Evolutionary conservation across 2,797 vertebrate genomes (phyloP).

Genomic region (Pogonophryne albipinna): DNA sequence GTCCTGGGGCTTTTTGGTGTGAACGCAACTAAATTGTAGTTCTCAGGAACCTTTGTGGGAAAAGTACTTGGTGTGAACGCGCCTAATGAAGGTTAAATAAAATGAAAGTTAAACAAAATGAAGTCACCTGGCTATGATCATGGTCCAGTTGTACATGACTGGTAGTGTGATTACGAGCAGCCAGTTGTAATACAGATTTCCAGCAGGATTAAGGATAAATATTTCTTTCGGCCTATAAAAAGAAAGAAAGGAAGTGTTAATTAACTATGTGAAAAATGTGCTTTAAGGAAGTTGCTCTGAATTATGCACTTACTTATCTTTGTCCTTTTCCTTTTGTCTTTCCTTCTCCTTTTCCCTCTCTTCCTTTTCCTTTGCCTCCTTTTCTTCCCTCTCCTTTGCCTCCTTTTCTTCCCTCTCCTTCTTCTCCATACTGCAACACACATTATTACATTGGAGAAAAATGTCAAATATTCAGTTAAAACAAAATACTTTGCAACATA

Average conservation of each 20-base stretch:
- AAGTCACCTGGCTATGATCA: constrained; percentile 94
- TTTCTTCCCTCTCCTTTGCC: constrained; percentile 74
- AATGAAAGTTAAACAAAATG: neutral
- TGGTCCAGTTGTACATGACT: constrained; percentile 99
- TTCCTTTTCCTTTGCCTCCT: constrained; percentile 77
- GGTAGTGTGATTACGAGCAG: constrained; percentile 94
- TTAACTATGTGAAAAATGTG: constrained; percentile 1
- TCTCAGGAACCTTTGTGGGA: too few species aligned
- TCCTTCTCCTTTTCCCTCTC: constrained; percentile 76
- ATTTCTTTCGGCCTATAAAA: constrained; percentile 83
- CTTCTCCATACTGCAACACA: constrained; percentile 66
- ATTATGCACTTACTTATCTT: constrained; percentile 61
- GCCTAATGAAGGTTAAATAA: too few species aligned
- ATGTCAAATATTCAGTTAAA: neutral
- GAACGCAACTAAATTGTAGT: too few species aligned
- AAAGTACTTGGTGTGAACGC: too few species aligned
- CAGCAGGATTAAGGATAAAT: constrained; percentile 92
- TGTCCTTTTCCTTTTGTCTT: constrained; percentile 51
- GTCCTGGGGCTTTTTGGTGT: too few species aligned
- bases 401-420: constrained; percentile 36
- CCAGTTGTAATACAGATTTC: constrained; percentile 95
- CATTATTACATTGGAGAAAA: constrained; percentile 10
- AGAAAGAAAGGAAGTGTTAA: constrained; percentile 12
- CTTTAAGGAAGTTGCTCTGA: neutral
- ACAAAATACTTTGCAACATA: neutral